Conservation (phyloP, 2,113 vertebrate species). For the Zosterops borbonicus region DNA sequence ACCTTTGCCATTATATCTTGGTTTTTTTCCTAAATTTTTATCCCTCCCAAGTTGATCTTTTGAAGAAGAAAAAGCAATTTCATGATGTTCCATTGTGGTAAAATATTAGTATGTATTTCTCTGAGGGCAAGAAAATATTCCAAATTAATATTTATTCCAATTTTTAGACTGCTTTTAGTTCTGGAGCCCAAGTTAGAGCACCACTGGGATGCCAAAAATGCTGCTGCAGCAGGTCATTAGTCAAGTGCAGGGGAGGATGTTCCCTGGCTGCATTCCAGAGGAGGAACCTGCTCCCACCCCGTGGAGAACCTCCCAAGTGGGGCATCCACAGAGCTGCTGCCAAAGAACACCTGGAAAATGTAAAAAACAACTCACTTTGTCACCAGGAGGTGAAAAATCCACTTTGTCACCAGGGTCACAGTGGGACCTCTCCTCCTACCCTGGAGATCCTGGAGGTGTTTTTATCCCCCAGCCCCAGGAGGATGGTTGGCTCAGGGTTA, state of each 20-base stretch:
- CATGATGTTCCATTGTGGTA: not conserved
- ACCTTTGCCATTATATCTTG: not conserved
- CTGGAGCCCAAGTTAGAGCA: not conserved
- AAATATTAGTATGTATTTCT: not conserved
- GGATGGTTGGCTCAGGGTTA: not conserved
- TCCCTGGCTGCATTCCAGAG: conserved; percentile 23
- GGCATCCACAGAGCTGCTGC: not conserved
- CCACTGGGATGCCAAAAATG: not conserved
- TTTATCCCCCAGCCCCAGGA: not conserved
- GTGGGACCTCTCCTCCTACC: not conserved
- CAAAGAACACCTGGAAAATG: not conserved
- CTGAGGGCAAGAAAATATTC: not conserved
- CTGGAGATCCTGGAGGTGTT: not conserved
- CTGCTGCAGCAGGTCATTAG: not conserved
- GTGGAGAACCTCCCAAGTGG: not conserved
- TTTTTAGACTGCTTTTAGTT: not conserved
- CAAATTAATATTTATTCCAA: not conserved
- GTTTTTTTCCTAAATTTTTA: not conserved
- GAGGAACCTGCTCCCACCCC: not conserved
- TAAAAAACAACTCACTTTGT: not conserved
- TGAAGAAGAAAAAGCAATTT: not conserved
- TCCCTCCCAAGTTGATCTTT: not conserved
- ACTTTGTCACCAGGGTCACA: too few relatives aligned
- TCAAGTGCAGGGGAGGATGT: not conserved
- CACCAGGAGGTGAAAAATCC: not conserved